Evolutionary conservation across 2,888 invertebrate genomes (phyloP), one percentile per base, ranked within the genome.

Genomic region (Linyphia triangularis): DNA sequence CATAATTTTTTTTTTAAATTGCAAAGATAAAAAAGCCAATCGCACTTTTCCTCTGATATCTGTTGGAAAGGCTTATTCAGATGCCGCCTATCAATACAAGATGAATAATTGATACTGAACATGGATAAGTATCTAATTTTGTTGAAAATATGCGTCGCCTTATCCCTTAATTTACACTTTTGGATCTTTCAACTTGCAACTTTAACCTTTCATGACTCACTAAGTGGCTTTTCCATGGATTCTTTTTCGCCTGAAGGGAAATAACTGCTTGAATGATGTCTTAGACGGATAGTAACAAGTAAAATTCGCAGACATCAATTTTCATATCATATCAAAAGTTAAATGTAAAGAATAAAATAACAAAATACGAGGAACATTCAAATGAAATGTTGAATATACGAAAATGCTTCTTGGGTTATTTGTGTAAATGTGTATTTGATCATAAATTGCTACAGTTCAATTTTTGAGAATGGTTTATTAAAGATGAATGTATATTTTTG

Each of bases 161-260:
- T 37, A 61, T 61, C 75, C 61, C 37, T 61, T 63, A 40, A 63
- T 77, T 63, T 73, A 59, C 57, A 59, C 73, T 59, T 26, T 72
- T 24, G 61, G 37, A 77, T 63, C 61, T 57, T 73, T 73, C 59
- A 73, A 77, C 77, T 63, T 77, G 61, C 61, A 40, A 61, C 77
- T 77, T 63, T 77, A 63, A 77, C 77, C 77, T 37, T 22, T 28
- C 59, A 33, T 59, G 73, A 19, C 73, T 77, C 24, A 30, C 33
- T 61, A 63, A 63, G 77, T 77, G 73, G 73, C 13, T 43, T 72
- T 72, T 26, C 43, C 51, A 51, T 51, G 72, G 57, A 28, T 73
- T 30, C 59, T 24, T 7, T 30, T 59, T 57, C 5, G 73, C 73
- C 73, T 57, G 2, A 13, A 28, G 73, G 57, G 28, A 43, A 16